Conservation (phyloP, 2,888 invertebrate genomes). For the Ferdinandea cuprea region DNA sequence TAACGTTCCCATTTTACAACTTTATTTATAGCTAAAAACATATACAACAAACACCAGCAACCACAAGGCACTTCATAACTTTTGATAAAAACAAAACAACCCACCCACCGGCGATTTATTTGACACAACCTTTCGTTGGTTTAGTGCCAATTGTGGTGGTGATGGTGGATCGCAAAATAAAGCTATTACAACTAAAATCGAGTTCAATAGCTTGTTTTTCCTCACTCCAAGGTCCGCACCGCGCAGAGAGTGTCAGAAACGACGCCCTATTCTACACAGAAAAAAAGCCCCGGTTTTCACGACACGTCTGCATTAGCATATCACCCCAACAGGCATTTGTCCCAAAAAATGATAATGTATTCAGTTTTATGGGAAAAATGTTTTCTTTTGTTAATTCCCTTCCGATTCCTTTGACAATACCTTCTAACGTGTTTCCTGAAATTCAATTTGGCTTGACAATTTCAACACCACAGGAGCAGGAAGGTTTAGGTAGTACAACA, state of each 20-base stretch:
- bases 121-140: constrained; percentile 35
- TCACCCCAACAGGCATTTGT: constrained; percentile 47
- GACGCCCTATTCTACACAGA: constrained; percentile 1
- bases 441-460: constrained; percentile 62
- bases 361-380: constrained; percentile 69
- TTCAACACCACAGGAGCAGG: neutral
- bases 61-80: constrained; percentile 23
- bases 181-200: constrained; percentile 24
- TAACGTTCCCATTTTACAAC: constrained; percentile 20
- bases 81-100: constrained; percentile 29
- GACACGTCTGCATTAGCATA: constrained; percentile 67
- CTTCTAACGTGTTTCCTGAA: constrained; percentile 68
- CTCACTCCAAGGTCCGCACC: neutral
- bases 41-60: too few relatives aligned
- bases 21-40: constrained; percentile 20
- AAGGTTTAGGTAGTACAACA: constrained; percentile 45
- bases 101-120: constrained; percentile 28
- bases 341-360: constrained; percentile 62
- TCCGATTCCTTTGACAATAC: constrained; percentile 73
- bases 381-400: constrained; percentile 71
- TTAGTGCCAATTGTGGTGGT: constrained; percentile 31
- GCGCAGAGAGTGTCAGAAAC: constrained; percentile 23
- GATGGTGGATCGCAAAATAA: too few relatives aligned
- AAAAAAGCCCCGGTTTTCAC: constrained; percentile 36
- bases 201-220: constrained; percentile 15